A percentile compares a stretch with the other conserved stretches of the same genome.
phyloP scores from a whole-genome alignment of 2,113 vertebrate genomes.

The Sinocyclocheilus anophthalmus region DNA sequence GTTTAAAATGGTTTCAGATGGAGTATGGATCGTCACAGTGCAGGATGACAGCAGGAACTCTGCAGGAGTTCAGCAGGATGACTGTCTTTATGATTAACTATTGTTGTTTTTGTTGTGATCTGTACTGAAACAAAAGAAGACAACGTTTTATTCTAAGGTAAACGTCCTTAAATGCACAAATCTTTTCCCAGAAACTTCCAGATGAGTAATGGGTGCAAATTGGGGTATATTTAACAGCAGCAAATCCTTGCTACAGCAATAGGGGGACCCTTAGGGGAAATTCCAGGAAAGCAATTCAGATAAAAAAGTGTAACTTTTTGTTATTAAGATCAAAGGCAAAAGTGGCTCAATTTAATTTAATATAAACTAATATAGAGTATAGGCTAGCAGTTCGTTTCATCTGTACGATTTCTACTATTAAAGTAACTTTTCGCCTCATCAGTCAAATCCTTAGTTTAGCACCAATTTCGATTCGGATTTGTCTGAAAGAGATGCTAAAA shows the following conservation, averaged over 20 bases:
- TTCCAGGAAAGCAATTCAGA: not conserved
- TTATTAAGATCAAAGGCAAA: not conserved
- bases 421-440: not conserved
- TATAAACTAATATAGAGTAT: not conserved
- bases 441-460: not conserved
- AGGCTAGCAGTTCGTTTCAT: not conserved
- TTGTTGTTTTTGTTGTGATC: slow-evolving; percentile 11
- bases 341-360: not conserved
- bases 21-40: not conserved
- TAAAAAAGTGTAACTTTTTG: not conserved
- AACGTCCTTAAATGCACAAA: not conserved
- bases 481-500: no score
- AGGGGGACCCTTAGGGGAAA: not conserved
- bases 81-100: slow-evolving; percentile 8
- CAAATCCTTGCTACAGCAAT: not conserved
- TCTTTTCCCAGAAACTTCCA: not conserved
- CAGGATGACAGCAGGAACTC: not conserved
- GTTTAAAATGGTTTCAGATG: slow-evolving; percentile 11
- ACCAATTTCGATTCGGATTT: not conserved
- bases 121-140: not conserved
- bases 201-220: not conserved
- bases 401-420: not conserved
- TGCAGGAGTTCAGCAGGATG: slow-evolving; percentile 11
- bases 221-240: not conserved
- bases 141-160: not conserved